Percentiles rank a stretch among this genome's conserved stretches.
Conservation (phyloP, 35 echinoderm and acorn worm genomes). For the Ptychodera flava region DNA sequence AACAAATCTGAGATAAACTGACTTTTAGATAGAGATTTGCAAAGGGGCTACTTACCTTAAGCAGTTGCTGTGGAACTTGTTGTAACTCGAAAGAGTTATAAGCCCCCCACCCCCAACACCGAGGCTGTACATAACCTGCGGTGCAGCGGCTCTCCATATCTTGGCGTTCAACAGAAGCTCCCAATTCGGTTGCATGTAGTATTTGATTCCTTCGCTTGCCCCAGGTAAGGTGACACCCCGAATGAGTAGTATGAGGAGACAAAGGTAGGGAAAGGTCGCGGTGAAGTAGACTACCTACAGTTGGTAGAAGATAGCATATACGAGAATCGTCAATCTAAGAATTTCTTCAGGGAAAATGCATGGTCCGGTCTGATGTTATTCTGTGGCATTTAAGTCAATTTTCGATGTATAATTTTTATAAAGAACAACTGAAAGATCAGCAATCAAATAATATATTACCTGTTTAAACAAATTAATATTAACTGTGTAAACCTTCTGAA, state of each 20-base stretch:
- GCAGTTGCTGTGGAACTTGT: slow-evolving; percentile 55
- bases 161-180: slow-evolving; percentile 33
- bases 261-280: slow-evolving; percentile 58
- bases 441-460: no score
- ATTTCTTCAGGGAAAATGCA: no score
- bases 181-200: slow-evolving; percentile 41
- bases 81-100: slow-evolving; percentile 66
- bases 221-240: slow-evolving; percentile 59
- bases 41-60: slow-evolving; percentile 65
- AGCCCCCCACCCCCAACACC: slow-evolving; percentile 57
- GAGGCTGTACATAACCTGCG: slow-evolving; percentile 58
- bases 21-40: no score
- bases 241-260: slow-evolving; percentile 39
- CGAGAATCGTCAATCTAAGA: no score
- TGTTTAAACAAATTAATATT: no score
- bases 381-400: no score
- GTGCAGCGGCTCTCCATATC: slow-evolving; percentile 70
- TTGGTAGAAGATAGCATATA: no score
- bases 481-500: no score
- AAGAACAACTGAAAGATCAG: no score
- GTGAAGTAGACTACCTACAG: slow-evolving; percentile 72
- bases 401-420: no score
- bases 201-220: slow-evolving; percentile 40
- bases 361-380: no score
- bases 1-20: no score